A percentile compares a stretch with the other conserved stretches of the same genome.
Conservation (phyloP, 1,140 invertebrate species). For the Drosophila sturtevanti region DNA sequence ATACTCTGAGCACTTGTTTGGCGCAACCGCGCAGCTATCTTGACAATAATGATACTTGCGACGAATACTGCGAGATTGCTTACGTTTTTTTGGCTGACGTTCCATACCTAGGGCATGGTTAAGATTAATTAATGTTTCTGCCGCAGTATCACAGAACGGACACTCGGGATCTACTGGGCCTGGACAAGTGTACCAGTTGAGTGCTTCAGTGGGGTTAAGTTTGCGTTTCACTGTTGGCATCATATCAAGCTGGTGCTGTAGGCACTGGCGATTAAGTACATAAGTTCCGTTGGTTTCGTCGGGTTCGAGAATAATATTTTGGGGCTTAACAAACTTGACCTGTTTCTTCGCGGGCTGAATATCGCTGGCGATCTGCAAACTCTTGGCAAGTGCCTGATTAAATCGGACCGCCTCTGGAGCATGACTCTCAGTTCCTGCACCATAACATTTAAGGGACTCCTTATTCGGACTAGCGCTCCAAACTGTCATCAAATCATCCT, state of each 20-base stretch:
- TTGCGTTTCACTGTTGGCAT: conserved; percentile 51
- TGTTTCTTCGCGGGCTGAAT: neutral
- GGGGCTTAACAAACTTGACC: neutral
- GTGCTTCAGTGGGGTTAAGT: conserved; percentile 2
- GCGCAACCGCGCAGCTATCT: conserved; percentile 15
- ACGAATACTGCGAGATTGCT: neutral
- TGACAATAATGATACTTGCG: conserved; percentile 35
- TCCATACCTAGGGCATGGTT: conserved; percentile 17
- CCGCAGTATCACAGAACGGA: conserved; percentile 25
- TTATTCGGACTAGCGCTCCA: conserved; percentile 47
- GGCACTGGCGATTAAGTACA: conserved; percentile 36
- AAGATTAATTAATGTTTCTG: neutral
- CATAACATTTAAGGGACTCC: conserved; percentile 46
- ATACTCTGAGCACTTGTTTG: conserved; percentile 47
- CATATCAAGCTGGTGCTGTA: conserved; percentile 21
- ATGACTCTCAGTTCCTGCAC: neutral
- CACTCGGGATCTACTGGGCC: neutral
- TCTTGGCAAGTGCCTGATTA: conserved; percentile 25
- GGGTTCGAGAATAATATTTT: neutral
- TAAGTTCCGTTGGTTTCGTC: neutral
- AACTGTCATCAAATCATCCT: conserved; percentile 29
- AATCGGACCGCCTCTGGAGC: conserved; percentile 14
- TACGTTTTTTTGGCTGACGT: conserved; percentile 5
- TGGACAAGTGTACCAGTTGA: conserved; percentile 28
- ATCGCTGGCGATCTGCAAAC: conserved; percentile 21